A percentile compares a stretch with the other conserved stretches of the same genome.
Evolutionary conservation across 2,113 vertebrate genomes (phyloP).

Genomic region (Misgurnus mizolepis): DNA sequence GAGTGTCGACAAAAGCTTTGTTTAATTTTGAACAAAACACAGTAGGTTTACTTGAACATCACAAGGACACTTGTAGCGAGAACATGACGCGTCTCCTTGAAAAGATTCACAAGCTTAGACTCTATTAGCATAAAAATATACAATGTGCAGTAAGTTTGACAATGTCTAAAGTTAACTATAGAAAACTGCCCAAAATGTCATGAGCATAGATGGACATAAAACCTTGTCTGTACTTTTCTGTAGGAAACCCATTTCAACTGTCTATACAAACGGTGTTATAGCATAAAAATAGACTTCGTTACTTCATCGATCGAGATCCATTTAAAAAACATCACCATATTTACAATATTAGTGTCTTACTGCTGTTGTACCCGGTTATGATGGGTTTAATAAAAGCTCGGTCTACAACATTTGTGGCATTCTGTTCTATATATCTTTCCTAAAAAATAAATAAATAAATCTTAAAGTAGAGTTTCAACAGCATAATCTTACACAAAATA

Average conservation of each 20-base stretch:
- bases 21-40: slow-evolving; percentile 54
- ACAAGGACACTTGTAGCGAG: slow-evolving; percentile 70
- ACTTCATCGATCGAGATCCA: slow-evolving; percentile 69
- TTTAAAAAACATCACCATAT: slow-evolving; percentile 68
- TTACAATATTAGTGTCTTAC: slow-evolving; percentile 64
- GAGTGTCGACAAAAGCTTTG: slow-evolving; percentile 54
- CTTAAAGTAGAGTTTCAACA: too few species aligned
- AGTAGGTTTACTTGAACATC: slow-evolving; percentile 69
- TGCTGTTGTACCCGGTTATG: neutral
- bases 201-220: slow-evolving; percentile 24
- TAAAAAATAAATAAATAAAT: too few species aligned
- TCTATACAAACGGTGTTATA: slow-evolving; percentile 68
- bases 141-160: slow-evolving; percentile 60
- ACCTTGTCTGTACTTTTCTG: slow-evolving; percentile 25
- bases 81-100: slow-evolving; percentile 61
- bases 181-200: slow-evolving; percentile 31
- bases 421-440: too few species aligned
- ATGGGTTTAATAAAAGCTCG: neutral
- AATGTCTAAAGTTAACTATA: slow-evolving; percentile 52
- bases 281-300: slow-evolving; percentile 75
- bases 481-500: too few species aligned
- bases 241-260: slow-evolving; percentile 47
- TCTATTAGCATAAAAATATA: slow-evolving; percentile 59
- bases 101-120: slow-evolving; percentile 59
- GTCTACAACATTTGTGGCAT: neutral